Evolutionary conservation across 2,888 invertebrate genomes (phyloP).

Genomic region (Melinopterus prodromus): DNA sequence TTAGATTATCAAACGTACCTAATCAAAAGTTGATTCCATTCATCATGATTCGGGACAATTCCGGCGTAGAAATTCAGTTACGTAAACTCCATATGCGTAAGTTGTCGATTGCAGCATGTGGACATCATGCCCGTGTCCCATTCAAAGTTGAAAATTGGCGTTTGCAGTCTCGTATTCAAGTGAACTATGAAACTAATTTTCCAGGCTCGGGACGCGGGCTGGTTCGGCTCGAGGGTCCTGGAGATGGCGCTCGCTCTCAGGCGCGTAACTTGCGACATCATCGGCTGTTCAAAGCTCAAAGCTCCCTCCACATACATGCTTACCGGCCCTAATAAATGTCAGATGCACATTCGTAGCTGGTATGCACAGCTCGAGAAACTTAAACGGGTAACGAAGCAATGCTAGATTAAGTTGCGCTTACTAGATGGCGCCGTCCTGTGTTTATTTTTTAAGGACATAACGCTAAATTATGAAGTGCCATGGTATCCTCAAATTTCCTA

Average conservation of each 20-base stretch:
- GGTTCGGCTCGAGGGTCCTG: neutral
- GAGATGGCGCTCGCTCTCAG: neutral
- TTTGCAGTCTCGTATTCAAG: neutral
- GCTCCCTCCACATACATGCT: neutral
- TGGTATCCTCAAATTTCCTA: no score
- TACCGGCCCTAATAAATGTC: conserved; percentile 9
- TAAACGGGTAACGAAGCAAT: conserved; percentile 17
- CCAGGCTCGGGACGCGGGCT: neutral
- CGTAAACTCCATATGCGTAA: neutral
- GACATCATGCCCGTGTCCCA: neutral
- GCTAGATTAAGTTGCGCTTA: neutral
- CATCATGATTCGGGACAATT: neutral
- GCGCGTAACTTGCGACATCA: neutral
- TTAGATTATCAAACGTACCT: neutral
- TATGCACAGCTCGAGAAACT: conserved; percentile 14
- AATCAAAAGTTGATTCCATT: neutral
- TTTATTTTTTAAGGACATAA: no score
- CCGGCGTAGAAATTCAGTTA: neutral
- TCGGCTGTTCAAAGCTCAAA: neutral
- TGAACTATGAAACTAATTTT: neutral
- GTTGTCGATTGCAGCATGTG: neutral
- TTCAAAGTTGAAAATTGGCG: neutral
- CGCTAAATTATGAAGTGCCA: no score
- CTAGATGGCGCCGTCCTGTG: no score
- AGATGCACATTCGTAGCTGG: conserved; percentile 21